Percentiles rank a stretch among this genome's conserved stretches.
These are phyloP conservation scores for Coptodon bakossiorum DNA, from an alignment of 2,113 vertebrate genomes.

Conservation along the genomic window DNA sequence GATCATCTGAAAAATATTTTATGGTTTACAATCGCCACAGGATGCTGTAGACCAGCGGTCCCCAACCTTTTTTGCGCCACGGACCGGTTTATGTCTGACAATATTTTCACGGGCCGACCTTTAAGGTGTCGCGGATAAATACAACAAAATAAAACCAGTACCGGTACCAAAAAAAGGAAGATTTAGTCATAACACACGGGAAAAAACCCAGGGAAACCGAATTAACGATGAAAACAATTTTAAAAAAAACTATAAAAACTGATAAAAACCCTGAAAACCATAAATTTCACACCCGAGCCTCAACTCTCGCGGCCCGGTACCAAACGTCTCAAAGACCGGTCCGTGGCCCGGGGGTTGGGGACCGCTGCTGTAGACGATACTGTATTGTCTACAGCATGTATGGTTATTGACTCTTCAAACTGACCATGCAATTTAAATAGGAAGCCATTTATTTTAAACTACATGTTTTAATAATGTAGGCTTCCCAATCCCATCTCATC, in stretches of 20 bases:
- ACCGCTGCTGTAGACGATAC: not conserved
- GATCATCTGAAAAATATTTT: not conserved
- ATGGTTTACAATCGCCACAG: not conserved
- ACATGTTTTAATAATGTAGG: slow-evolving; percentile 12
- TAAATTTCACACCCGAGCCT: not conserved
- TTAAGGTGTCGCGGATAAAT: not conserved
- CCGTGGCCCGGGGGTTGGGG: accelerated
- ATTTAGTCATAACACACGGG: accelerated
- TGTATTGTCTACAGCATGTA: not conserved
- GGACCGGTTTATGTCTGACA: accelerated
- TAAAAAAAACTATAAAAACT: accelerated
- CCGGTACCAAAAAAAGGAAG: not conserved
- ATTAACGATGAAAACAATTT: not conserved
- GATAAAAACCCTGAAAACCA: accelerated
- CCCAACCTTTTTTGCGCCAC: accelerated
- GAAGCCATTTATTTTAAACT: not conserved
- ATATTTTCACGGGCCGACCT: accelerated
- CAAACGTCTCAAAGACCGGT: not conserved
- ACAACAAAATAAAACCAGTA: not conserved
- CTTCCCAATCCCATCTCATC: not conserved
- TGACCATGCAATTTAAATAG: not conserved
- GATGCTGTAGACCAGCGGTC: not conserved
- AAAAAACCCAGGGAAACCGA: accelerated
- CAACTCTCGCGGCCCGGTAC: not conserved
- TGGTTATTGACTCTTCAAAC: not conserved